Evolutionary conservation across 2,113 vertebrate genomes (phyloP), one percentile per base, ranked within the genome.

Genomic region (Condylura cristata): DNA sequence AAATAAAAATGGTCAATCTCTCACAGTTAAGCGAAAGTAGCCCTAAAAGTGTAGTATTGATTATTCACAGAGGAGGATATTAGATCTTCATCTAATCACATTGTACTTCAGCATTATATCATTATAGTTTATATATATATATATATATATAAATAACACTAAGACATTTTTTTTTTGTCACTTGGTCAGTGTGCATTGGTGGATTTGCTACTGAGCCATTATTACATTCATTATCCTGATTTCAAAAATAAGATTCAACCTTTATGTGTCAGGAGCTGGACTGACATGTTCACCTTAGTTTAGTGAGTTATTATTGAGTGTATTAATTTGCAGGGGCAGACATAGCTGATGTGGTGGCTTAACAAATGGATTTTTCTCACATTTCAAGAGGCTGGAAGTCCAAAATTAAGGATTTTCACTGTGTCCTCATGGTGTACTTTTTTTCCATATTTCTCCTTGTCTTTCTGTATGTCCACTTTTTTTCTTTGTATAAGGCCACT

Each of bases 1-100:
- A 44, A 26, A 32, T 72, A 66, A 90, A 93, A 89, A 75, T 46
- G 41, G 3, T 72, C 56, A 60, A 51, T 53, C 79, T 93, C 65
- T 1, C 11, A 53, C 51, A 14, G 22, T 53, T 53, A 51, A 34
- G 60, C 20, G 75, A 53, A 1, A 85, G 76, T 61, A 6, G 2
- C n/a, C 66, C 79, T 89, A 39, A 63, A 32, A 32, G 34, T 71
- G 32, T 3, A 24, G 26, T 85, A 56, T 78, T 86, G 24, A 39
- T 82, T 72, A 37, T 11, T 46, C 14, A 66, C 12, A 58, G 56
- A 80, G 61, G 24, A 61, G 74, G 9, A 2, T 53, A 34, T 90
- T 32, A 56, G 30, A n/a, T 82, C 32, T 85, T 75, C 26, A 10
- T 58, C 51, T 78, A 74, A 82, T 46, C 53, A 71, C 20, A 28